Percentiles rank a stretch among this genome's conserved stretches.
These are phyloP conservation scores for Leuciscus waleckii DNA, from an alignment of 2,797 vertebrate species.

Conservation along the genomic window DNA sequence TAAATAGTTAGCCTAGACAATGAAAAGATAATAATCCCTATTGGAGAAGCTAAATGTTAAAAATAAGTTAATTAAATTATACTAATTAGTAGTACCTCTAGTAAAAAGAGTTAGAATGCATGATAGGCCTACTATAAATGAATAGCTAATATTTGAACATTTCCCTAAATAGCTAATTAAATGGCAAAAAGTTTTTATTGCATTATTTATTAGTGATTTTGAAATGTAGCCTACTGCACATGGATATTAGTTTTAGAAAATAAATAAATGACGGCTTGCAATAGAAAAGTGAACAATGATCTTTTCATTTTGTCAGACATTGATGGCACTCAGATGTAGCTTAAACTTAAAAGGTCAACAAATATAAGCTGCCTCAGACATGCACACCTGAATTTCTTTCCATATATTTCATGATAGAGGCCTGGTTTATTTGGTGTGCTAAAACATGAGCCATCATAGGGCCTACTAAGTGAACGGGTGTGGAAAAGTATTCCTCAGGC, in stretches of 20 bases:
- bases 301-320: not conserved
- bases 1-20: not conserved
- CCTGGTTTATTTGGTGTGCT: not conserved
- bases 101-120: not conserved
- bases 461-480: not conserved
- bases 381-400: not conserved
- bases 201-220: not conserved
- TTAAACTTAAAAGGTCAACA: not conserved
- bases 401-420: not conserved
- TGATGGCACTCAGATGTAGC: not conserved
- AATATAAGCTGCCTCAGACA: not conserved
- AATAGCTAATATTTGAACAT: not conserved
- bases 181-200: not conserved
- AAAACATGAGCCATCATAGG: not conserved
- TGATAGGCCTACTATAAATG: not conserved
- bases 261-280: not conserved
- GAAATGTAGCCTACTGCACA: not conserved
- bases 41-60: not conserved
- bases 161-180: no score
- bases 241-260: not conserved
- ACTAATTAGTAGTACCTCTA: not conserved
- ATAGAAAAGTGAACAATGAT: not conserved
- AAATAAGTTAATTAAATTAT: not conserved
- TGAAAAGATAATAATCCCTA: no score
- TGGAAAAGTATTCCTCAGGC: not conserved